Conservation (phyloP, 2,888 invertebrate genomes). For the Hololepta plana region DNA sequence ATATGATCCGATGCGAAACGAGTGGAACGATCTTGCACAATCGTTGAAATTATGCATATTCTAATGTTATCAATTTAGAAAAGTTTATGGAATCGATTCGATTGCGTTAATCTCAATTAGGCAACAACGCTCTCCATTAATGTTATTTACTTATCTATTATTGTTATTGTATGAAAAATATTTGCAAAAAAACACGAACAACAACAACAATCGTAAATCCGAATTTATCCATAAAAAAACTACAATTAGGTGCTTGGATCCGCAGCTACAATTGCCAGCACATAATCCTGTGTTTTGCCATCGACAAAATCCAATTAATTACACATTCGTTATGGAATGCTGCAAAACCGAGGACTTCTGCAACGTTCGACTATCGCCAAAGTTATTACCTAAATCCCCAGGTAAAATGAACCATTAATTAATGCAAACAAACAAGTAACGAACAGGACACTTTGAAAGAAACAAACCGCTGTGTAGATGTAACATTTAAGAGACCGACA, state of each 20-base stretch:
- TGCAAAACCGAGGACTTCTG: constrained; percentile 59
- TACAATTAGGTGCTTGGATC: constrained; percentile 53
- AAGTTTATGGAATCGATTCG: too few species aligned
- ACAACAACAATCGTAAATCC: too few species aligned
- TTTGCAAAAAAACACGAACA: too few species aligned
- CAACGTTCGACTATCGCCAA: constrained; percentile 52
- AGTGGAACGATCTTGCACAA: too few species aligned
- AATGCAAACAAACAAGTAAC: constrained; percentile 2
- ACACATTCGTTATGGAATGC: constrained; percentile 63
- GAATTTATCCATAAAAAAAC: constrained; percentile 23
- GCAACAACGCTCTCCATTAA: too few species aligned
- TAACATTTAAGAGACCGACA: background rate
- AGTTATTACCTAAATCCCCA: constrained; percentile 45
- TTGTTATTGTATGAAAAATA: too few species aligned
- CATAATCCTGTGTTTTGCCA: constrained; percentile 71
- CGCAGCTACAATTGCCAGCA: constrained; percentile 52
- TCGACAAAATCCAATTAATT: constrained; percentile 54
- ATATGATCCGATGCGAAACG: too few species aligned
- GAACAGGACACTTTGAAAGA: background rate
- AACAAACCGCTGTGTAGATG: background rate
- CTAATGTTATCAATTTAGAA: too few species aligned
- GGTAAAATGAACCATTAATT: constrained; percentile 31
- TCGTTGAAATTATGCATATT: too few species aligned
- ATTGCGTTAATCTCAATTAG: too few species aligned
- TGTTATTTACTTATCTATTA: too few species aligned